Evolutionary conservation across 2,888 invertebrate species (phyloP), one percentile per base, ranked within the genome.

Genomic region (Nomada goodeniana): DNA sequence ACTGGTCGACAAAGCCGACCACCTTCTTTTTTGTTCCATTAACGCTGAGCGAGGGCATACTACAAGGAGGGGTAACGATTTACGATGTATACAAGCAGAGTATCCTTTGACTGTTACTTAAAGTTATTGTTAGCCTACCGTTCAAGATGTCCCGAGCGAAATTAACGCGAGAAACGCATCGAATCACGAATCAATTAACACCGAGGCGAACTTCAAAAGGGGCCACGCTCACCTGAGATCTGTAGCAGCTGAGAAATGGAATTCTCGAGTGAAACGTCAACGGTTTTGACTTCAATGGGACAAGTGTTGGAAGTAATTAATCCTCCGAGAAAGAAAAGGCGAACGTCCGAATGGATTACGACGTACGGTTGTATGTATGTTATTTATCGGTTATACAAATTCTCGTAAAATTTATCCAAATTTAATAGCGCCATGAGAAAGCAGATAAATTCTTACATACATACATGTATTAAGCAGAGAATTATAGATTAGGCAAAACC

Each of bases 21-120:
- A 92, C 92, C 92, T 93, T 93, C 93, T 93, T 93, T 93, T 91
- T 93, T 86, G 93, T 92, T 88, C 93, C 92, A 88, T 89, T 93
- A 88, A 92, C 91, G 91, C 88, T 92, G 91, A 93, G 93, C 88
- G 92, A 92, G 86, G 93, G 93, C 93, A 93, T 93, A 92, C 93
- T 93, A 93, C 92, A 92, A 91, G 90, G 90, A 71, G 91, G 90
- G 90, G 91, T 68, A 85, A 88, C 76, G 77, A 84, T 77, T 86
- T 83, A 86, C 77, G 69, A 82, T 84, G 71, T 84, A 85, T 63
- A 86, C 76, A 85, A 85, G 55, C 79, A 69, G 59, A 69, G 52
- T 52, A 36, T 69, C 71, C 29, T 20, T 50, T 57, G 23, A 69
- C 29, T 71, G 57, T 67, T 67, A 53, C 29, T 76, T 71, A 82